phyloP scores from a whole-genome alignment of 2,113 vertebrate genomes.

The Anguilla rostrata region DNA sequence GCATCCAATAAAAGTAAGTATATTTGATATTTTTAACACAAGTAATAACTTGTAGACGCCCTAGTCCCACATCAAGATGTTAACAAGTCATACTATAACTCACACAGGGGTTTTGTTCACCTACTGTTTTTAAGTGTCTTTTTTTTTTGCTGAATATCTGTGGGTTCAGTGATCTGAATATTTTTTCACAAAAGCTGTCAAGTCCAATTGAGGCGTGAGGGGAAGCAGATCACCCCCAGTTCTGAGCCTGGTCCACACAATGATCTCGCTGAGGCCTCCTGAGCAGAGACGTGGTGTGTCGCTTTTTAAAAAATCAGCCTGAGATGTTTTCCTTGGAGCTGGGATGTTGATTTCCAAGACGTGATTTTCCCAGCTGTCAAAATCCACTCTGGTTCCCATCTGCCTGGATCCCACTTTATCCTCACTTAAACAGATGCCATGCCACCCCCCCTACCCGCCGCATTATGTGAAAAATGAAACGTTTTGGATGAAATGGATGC shows the following conservation, averaged over 20 bases:
- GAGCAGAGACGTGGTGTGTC: slow-evolving; percentile 27
- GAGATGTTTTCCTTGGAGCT: slow-evolving; percentile 32
- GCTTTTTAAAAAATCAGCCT: slow-evolving; percentile 40
- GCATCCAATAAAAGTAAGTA: too few species aligned
- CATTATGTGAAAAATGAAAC: slow-evolving; percentile 36
- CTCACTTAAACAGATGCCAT: slow-evolving; percentile 43
- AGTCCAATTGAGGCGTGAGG: slow-evolving; percentile 44
- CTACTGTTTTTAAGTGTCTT: slow-evolving; percentile 36
- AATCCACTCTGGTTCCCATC: slow-evolving; percentile 42
- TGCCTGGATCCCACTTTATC: slow-evolving; percentile 38
- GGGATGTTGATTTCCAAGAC: slow-evolving; percentile 39
- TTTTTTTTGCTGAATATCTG: slow-evolving; percentile 11
- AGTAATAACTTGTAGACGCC: background rate
- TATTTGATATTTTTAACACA: slow-evolving; percentile 1
- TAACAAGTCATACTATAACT: background rate
- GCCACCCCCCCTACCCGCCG: background rate
- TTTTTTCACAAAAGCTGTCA: slow-evolving; percentile 41
- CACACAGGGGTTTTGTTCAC: background rate
- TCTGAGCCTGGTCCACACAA: slow-evolving; percentile 26
- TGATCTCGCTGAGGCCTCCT: slow-evolving; percentile 37
- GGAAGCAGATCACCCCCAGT: slow-evolving; percentile 46
- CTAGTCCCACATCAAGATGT: background rate
- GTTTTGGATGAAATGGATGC: slow-evolving; percentile 33
- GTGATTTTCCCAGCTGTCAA: slow-evolving; percentile 46
- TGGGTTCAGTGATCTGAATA: slow-evolving; percentile 26